phyloP scores from a whole-genome alignment of 2,113 vertebrate genomes.

The Stigmatopora argus region DNA sequence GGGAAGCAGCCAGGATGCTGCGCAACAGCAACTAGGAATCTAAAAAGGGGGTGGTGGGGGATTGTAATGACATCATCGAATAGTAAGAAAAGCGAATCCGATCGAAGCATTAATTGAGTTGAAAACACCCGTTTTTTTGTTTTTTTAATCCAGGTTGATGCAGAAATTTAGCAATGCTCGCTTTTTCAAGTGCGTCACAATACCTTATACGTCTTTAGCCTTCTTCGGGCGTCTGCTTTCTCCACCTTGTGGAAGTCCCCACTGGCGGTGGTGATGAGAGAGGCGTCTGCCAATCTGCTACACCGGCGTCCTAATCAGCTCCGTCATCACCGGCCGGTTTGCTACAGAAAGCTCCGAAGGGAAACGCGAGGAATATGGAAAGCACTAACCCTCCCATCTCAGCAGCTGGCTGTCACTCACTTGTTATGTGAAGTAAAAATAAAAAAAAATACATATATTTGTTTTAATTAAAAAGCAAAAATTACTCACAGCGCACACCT shows the following conservation, averaged over 20 bases:
- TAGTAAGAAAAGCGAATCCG: conserved; percentile 11
- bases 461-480: too few species aligned
- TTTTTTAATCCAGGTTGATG: not conserved
- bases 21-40: conserved; percentile 14
- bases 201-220: not conserved
- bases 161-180: not conserved
- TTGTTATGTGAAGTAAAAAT: too few species aligned
- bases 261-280: not conserved
- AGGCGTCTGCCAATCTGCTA: not conserved
- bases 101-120: conserved; percentile 4
- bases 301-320: not conserved
- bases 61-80: conserved; percentile 55
- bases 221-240: not conserved
- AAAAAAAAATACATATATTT: too few species aligned
- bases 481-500: too few species aligned
- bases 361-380: not conserved
- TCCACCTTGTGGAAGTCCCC: conserved; percentile 3
- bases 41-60: conserved; percentile 33
- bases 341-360: conserved; percentile 27
- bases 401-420: not conserved
- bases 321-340: conserved; percentile 5
- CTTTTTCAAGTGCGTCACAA: conserved; percentile 3
- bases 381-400: not conserved
- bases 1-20: conserved; percentile 5
- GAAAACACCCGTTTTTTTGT: not conserved